A percentile compares a stretch with the other conserved stretches of the same genome.
phyloP scores from a whole-genome alignment of 2,888 invertebrate genomes.

The Beris chalybata region DNA sequence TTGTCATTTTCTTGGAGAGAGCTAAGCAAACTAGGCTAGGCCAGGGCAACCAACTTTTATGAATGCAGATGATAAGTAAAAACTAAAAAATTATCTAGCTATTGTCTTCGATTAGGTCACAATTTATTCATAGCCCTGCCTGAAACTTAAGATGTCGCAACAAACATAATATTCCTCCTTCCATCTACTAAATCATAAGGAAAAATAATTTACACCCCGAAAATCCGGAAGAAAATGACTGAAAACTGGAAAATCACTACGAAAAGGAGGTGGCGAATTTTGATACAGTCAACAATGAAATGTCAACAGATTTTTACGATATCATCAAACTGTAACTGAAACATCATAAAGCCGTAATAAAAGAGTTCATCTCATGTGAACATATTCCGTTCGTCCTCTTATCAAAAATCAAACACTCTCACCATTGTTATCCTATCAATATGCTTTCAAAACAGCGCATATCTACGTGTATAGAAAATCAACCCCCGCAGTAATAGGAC shows the following conservation, averaged over 20 bases:
- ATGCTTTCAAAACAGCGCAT: slow-evolving; percentile 14
- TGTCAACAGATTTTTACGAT: slow-evolving; percentile 31
- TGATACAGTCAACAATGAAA: slow-evolving; percentile 19
- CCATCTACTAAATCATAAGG: slow-evolving; percentile 18
- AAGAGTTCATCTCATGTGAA: slow-evolving; percentile 20
- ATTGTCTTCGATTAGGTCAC: neutral
- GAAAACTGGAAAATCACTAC: slow-evolving; percentile 2
- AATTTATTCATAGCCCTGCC: slow-evolving; percentile 22
- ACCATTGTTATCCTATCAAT: slow-evolving; percentile 25
- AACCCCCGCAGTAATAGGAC: too few species aligned
- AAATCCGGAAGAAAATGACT: slow-evolving; percentile 23
- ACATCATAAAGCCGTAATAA: slow-evolving; percentile 30
- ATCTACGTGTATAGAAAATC: too few species aligned
- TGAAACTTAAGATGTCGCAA: slow-evolving; percentile 5
- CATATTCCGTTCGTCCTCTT: slow-evolving; percentile 15
- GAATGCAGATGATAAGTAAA: too few species aligned
- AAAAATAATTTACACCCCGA: slow-evolving; percentile 29
- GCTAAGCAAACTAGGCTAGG: too few species aligned
- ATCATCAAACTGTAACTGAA: slow-evolving; percentile 29
- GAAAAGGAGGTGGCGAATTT: neutral
- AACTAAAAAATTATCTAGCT: neutral
- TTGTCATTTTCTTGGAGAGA: too few species aligned
- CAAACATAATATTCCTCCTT: slow-evolving; percentile 4
- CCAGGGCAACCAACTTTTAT: too few species aligned
- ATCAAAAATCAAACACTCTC: slow-evolving; percentile 26